Evolutionary conservation across 37 sponge, comb jelly and placozoan species (phyloP), one percentile per base, ranked within the genome.

Genomic region (Aphrocallistes beatrix): DNA sequence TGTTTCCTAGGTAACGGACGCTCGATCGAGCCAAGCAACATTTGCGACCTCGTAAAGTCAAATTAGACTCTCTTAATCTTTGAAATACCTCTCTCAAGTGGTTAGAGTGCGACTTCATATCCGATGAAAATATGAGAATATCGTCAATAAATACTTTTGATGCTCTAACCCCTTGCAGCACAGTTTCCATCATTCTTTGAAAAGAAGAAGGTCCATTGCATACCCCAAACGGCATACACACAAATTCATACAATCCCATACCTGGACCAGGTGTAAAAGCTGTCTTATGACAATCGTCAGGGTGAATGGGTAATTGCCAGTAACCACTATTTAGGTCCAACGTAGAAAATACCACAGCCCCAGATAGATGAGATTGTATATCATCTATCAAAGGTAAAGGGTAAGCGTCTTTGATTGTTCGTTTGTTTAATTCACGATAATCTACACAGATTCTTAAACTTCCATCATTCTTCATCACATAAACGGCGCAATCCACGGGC

Each of bases 381-480:
- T 90, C 88, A 1, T 90, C 87, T 1, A 90, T 87, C 23, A 85
- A 32, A 0, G 90, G 90, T 21, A 86, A n/a, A 75, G 92, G 90
- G 39, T 87, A 92, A 0, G 81, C 84, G 39, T 88, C 92, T 30
- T 87, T 85, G 30, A 36, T 39, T 17, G 90, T 89, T 38, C 87
- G 37, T 17, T 83, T 86, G 86, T 92, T 92, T 16, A 92, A 23
- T 1, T 82, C 30, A 39, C 90, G 42, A 38, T 92, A 87, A 60
- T 92, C 90, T 6, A 92, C 81, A 38, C 92, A 92, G 38, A 92
- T 85, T 28, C 90, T 23, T 36, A 37, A 37, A 1, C 81, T 60
- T 9, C 90, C 90, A 86, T 92, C 88, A 49, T 51, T 87, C 83
- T 92, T 87, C 23, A 75, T 86, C 9, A 88, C 89, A 28, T 89